A percentile compares a stretch with the other conserved stretches of the same genome.
Evolutionary conservation across 1,140 invertebrate species (phyloP).

Genomic region (Globodera rostochiensis): DNA sequence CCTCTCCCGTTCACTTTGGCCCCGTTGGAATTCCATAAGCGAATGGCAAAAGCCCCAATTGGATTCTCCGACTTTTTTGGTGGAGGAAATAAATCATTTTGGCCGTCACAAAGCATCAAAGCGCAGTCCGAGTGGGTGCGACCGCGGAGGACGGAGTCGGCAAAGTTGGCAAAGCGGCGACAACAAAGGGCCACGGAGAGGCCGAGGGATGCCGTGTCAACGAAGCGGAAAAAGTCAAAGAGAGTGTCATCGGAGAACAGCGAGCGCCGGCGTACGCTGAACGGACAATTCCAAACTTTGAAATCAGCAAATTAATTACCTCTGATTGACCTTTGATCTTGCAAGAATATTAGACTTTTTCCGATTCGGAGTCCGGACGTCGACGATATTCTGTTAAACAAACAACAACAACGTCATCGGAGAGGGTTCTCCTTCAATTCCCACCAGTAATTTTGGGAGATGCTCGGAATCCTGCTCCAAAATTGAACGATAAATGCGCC

Average conservation of each 20-base stretch:
- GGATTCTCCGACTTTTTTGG: not conserved
- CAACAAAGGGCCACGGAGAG: not conserved
- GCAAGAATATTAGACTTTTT: not conserved
- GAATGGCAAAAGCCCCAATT: not conserved
- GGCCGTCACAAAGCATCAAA: not conserved
- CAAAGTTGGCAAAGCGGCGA: not conserved
- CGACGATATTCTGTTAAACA: not conserved
- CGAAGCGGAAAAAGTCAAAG: not conserved
- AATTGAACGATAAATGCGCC: conserved; percentile 15
- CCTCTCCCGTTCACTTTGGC: not conserved
- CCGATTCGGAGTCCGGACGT: not conserved
- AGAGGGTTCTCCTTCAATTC: not conserved
- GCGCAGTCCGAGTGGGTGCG: not conserved
- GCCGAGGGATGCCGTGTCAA: not conserved
- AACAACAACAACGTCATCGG: not conserved
- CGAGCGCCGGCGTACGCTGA: not conserved
- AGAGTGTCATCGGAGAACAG: not conserved
- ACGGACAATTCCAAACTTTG: not conserved
- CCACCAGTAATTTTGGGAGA: not conserved
- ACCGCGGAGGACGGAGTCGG: not conserved
- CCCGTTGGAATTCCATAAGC: not conserved
- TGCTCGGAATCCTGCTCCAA: not conserved
- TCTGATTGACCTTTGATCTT: not conserved
- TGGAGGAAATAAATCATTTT: not conserved
- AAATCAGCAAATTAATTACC: not conserved